These are phyloP conservation scores for Globia sparganii DNA, from an alignment of 2,888 invertebrate genomes.

Conservation along the genomic window DNA sequence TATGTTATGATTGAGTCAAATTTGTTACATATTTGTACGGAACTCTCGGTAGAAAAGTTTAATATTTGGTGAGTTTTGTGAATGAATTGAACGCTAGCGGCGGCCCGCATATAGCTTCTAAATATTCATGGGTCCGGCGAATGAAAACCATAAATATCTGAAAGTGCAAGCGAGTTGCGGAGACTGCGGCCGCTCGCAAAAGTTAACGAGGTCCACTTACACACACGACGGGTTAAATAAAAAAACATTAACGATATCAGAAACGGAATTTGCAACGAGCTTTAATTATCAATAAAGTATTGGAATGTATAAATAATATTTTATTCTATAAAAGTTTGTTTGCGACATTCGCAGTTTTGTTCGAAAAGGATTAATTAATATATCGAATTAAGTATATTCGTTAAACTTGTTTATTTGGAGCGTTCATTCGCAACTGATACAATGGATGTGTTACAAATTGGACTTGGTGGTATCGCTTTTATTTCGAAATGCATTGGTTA, in stretches of 20 bases:
- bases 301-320: slow-evolving; percentile 4
- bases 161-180: slow-evolving; percentile 65
- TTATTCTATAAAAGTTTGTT: neutral
- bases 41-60: slow-evolving; percentile 47
- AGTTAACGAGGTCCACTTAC: slow-evolving; percentile 63
- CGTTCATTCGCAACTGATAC: slow-evolving; percentile 24
- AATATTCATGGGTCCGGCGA: slow-evolving; percentile 80
- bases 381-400: slow-evolving; percentile 15
- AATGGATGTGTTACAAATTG: slow-evolving; percentile 24
- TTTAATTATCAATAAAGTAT: slow-evolving; percentile 24
- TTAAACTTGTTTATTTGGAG: slow-evolving; percentile 32
- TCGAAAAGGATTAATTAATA: slow-evolving; percentile 28
- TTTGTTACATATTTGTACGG: slow-evolving; percentile 33
- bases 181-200: slow-evolving; percentile 67
- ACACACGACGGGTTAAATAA: slow-evolving; percentile 31
- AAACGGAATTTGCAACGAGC: slow-evolving; percentile 34
- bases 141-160: slow-evolving; percentile 76
- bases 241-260: slow-evolving; percentile 27
- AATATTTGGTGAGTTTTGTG: slow-evolving; percentile 70
- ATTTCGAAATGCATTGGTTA: slow-evolving; percentile 15
- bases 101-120: slow-evolving; percentile 75
- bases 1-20: neutral
- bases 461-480: slow-evolving; percentile 5
- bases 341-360: slow-evolving; percentile 1
- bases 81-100: slow-evolving; percentile 72